Percentiles rank a stretch among this genome's conserved stretches.
Conservation (phyloP, 2,113 vertebrate genomes). For the Ptilonorhynchus violaceus region DNA sequence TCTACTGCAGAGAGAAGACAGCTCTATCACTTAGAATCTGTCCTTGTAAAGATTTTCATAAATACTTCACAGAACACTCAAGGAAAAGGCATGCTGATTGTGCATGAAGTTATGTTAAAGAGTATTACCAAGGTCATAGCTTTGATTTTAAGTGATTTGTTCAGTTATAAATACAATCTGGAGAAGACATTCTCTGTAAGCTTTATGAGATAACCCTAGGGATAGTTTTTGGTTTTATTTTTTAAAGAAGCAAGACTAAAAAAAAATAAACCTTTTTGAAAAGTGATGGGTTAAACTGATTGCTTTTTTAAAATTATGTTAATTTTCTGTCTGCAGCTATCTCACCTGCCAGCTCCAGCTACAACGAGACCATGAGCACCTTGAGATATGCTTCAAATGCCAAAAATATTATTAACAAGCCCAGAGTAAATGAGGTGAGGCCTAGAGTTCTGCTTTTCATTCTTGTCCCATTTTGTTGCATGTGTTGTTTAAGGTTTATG, state of each 20-base stretch:
- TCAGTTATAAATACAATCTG: neutral
- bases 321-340: slow-evolving; percentile 77
- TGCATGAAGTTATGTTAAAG: neutral
- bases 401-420: slow-evolving; percentile 95
- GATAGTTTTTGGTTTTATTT: neutral
- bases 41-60: neutral
- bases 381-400: slow-evolving; percentile 94
- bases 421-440: slow-evolving; percentile 93
- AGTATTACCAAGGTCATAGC: neutral
- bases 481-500: neutral
- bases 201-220: neutral
- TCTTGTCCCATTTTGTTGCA: neutral
- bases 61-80: neutral
- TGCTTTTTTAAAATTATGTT: neutral
- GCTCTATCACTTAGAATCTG: neutral
- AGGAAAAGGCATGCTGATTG: neutral
- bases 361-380: slow-evolving; percentile 95
- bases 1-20: neutral
- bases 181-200: neutral
- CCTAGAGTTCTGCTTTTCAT: neutral
- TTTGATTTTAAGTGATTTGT: neutral
- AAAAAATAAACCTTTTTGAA: neutral
- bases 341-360: slow-evolving; percentile 90
- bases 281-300: neutral
- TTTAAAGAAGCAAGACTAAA: neutral